These are phyloP conservation scores for Lanistes nyassanus DNA, from an alignment of 1,140 invertebrate species.

Conservation along the genomic window DNA sequence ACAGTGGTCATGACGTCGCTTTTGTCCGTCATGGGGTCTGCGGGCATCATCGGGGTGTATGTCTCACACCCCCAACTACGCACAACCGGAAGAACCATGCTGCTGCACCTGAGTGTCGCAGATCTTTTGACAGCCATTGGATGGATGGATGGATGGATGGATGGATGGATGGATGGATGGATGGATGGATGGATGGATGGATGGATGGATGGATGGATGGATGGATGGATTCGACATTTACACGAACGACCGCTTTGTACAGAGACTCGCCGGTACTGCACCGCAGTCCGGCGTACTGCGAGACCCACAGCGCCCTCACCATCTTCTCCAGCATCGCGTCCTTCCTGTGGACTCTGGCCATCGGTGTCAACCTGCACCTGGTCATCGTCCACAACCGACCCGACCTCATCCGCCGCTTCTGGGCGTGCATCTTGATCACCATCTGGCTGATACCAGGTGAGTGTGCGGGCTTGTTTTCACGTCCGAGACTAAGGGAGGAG, in stretches of 20 bases:
- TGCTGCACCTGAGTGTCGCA: conserved; percentile 45
- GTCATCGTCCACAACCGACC: conserved; percentile 36
- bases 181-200: too few relatives aligned
- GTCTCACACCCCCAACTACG: conserved; percentile 33
- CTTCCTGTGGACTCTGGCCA: conserved; percentile 47
- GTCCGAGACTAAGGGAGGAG: too few relatives aligned
- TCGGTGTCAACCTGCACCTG: conserved; percentile 41
- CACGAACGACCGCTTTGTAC: too few relatives aligned
- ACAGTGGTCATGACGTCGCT: conserved; percentile 36
- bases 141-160: too few relatives aligned
- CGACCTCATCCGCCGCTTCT: conserved; percentile 27
- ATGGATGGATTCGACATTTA: too few relatives aligned
- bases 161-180: too few relatives aligned
- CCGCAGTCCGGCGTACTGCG: conserved; percentile 41
- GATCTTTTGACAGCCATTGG: conserved; percentile 50
- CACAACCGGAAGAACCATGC: conserved; percentile 35
- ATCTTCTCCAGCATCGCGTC: conserved; percentile 51
- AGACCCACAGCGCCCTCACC: conserved; percentile 43
- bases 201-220: too few relatives aligned
- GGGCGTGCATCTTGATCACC: too few relatives aligned
- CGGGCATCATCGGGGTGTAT: conserved; percentile 40
- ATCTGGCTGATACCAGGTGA: conserved; percentile 15
- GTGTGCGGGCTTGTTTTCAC: too few relatives aligned
- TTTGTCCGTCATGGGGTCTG: conserved; percentile 44
- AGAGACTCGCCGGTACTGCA: conserved; percentile 7